Conservation (phyloP, 2,888 invertebrate genomes). For the Megamerina dolium region DNA sequence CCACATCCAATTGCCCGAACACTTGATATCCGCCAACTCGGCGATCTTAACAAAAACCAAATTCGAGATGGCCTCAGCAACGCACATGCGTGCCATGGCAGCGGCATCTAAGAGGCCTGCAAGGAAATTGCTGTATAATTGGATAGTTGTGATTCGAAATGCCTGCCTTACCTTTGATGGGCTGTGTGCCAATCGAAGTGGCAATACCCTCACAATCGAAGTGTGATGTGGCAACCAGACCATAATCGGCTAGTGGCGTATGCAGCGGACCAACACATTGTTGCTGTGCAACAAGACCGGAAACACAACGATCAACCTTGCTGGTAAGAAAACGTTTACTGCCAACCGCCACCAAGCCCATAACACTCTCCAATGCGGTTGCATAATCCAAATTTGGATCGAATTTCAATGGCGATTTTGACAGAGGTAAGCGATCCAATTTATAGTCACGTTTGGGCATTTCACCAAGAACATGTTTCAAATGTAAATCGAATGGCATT, state of each 20-base stretch:
- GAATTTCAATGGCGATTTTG: constrained; percentile 44
- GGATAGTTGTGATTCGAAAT: background rate
- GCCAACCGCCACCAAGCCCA: constrained; percentile 83
- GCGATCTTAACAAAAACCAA: constrained; percentile 69
- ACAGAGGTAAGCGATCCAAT: constrained; percentile 38
- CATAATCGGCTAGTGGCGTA: constrained; percentile 92
- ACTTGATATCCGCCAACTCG: constrained; percentile 81
- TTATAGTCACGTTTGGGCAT: constrained; percentile 71
- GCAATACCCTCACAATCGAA: constrained; percentile 81
- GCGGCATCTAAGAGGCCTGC: constrained; percentile 59
- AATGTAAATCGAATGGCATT: constrained; percentile 80
- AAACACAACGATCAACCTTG: constrained; percentile 92
- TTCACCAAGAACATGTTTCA: constrained; percentile 79
- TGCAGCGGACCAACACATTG: constrained; percentile 97
- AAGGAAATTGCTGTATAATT: background rate
- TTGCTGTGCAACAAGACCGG: constrained; percentile 92
- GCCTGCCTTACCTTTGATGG: constrained; percentile 64
- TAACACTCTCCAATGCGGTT: constrained; percentile 57
- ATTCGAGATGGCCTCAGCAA: constrained; percentile 91
- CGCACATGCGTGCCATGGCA: constrained; percentile 88
- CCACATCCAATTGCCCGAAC: constrained; percentile 99
- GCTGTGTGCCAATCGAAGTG: constrained; percentile 94
- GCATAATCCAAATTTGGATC: constrained; percentile 37
- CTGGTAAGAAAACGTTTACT: constrained; percentile 94
- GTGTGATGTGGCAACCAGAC: constrained; percentile 81